These are phyloP conservation scores for Alviniconcha strummeri DNA, from an alignment of 2,888 invertebrate genomes.

Conservation along the genomic window DNA sequence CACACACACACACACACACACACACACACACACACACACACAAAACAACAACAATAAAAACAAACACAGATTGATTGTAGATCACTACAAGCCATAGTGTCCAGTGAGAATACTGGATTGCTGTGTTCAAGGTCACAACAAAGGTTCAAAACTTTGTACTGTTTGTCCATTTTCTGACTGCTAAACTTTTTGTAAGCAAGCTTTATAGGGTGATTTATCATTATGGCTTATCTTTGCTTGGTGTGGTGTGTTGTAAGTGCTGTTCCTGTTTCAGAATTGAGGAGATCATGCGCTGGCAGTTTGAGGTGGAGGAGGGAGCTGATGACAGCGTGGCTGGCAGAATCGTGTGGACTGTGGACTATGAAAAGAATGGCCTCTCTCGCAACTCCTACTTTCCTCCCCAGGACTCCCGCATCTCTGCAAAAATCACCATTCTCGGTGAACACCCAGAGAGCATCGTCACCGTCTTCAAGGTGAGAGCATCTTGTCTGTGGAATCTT, in stretches of 20 bases:
- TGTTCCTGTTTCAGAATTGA: conserved; percentile 75
- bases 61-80: not conserved
- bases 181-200: too few relatives aligned
- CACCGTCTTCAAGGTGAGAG: conserved; percentile 63
- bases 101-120: too few relatives aligned
- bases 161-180: too few relatives aligned
- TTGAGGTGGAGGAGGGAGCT: conserved; percentile 89
- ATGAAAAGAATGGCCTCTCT: conserved; percentile 75
- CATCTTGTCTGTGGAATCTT: not conserved
- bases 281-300: conserved; percentile 92
- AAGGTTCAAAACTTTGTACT: too few relatives aligned
- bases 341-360: conserved; percentile 89
- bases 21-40: not conserved
- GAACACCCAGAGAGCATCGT: conserved; percentile 59
- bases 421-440: conserved; percentile 57
- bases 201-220: too few relatives aligned
- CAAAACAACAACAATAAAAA: not conserved
- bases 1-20: conserved; percentile 1
- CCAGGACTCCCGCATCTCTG: conserved; percentile 56
- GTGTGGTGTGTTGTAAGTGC: too few relatives aligned
- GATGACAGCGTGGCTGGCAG: conserved; percentile 82
- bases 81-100: too few relatives aligned
- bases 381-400: conserved; percentile 53
- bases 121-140: too few relatives aligned
- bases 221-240: too few relatives aligned